Evolutionary conservation across 2,113 vertebrate genomes (phyloP).

Genomic region (Actinemys pallida): DNA sequence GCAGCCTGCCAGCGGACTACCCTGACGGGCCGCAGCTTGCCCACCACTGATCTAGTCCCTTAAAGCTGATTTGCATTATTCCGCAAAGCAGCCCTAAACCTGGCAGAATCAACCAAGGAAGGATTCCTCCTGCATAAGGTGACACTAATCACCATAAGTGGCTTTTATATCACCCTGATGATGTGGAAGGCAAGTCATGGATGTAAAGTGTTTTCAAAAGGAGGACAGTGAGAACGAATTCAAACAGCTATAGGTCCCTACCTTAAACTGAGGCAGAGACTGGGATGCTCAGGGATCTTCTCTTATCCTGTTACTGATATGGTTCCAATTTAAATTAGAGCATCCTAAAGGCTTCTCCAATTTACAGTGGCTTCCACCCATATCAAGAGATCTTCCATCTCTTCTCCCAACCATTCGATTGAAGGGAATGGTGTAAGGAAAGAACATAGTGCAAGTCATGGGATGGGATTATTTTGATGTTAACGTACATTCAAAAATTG

Average conservation of each 20-base stretch:
- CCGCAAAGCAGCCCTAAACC: neutral
- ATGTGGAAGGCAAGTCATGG: too few relatives aligned
- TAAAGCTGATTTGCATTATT: neutral
- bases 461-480: slow-evolving; percentile 51
- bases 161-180: too few relatives aligned
- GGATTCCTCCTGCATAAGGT: neutral
- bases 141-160: too few relatives aligned
- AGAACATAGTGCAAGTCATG: slow-evolving; percentile 25
- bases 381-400: slow-evolving; percentile 47
- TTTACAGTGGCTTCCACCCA: slow-evolving; percentile 19
- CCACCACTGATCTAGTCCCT: neutral
- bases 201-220: slow-evolving; percentile 29
- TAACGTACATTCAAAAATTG: slow-evolving; percentile 48
- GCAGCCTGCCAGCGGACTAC: too few relatives aligned
- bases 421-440: slow-evolving; percentile 33
- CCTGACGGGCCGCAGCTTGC: too few relatives aligned
- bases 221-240: neutral
- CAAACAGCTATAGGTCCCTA: neutral
- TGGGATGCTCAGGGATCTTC: neutral
- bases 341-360: slow-evolving; percentile 39
- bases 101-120: neutral
- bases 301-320: slow-evolving; percentile 45
- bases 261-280: neutral
- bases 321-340: slow-evolving; percentile 30
- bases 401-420: slow-evolving; percentile 24